These are phyloP conservation scores for Varanus komodoensis DNA, from an alignment of 2,113 vertebrate species.

Conservation along the genomic window DNA sequence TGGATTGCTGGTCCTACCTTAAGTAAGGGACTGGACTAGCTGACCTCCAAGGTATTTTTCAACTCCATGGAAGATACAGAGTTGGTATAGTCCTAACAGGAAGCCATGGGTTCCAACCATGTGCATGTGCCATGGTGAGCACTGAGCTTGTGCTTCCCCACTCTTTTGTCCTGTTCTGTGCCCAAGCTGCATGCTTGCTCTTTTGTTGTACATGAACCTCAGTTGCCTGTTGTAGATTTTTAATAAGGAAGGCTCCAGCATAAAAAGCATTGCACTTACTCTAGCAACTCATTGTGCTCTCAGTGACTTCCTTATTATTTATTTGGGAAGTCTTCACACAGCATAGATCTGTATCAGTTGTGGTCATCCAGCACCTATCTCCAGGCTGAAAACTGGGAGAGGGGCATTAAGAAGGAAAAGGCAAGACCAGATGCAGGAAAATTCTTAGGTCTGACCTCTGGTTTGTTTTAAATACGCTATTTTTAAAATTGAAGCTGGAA, in stretches of 20 bases:
- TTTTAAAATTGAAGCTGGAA: too few species aligned
- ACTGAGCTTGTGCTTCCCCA: neutral
- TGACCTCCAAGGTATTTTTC: neutral
- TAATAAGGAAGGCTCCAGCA: conserved; percentile 90
- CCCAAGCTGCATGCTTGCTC: too few species aligned
- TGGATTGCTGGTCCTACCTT: neutral
- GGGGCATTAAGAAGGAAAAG: neutral
- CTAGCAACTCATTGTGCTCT: conserved; percentile 97
- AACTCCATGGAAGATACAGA: neutral
- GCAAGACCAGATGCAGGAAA: neutral
- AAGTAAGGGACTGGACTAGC: too few species aligned
- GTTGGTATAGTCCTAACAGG: neutral
- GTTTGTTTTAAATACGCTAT: too few species aligned
- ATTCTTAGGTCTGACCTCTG: neutral
- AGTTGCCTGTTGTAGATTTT: conserved; percentile 73
- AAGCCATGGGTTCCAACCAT: neutral
- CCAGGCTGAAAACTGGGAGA: neutral
- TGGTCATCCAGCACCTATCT: conserved; percentile 39
- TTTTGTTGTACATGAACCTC: neutral
- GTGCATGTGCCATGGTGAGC: neutral
- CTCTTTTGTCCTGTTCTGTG: neutral
- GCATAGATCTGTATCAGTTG: conserved; percentile 82
- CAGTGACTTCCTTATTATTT: conserved; percentile 90
- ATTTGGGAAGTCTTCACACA: conserved; percentile 75
- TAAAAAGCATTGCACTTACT: conserved; percentile 92